phyloP scores from a whole-genome alignment of 2,797 vertebrate genomes.

The Hydrophis major region DNA sequence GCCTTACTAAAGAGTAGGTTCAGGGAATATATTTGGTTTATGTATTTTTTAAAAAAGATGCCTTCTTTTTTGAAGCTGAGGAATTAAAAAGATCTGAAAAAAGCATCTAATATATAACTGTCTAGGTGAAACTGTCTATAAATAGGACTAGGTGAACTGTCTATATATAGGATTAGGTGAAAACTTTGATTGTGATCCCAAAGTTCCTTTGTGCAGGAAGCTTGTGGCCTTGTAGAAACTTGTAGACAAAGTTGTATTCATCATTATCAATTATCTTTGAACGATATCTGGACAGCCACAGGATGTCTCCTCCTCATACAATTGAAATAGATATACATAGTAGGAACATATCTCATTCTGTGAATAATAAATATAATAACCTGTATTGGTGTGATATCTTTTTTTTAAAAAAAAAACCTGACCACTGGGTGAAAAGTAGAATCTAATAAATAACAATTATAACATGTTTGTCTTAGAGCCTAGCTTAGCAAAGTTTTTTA shows the following conservation, averaged over 20 bases:
- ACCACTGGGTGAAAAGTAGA: background rate
- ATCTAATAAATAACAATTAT: background rate
- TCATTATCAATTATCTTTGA: background rate
- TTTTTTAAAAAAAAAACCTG: background rate
- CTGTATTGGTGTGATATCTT: background rate
- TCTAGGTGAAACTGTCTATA: background rate
- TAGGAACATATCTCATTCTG: background rate
- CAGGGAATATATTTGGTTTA: background rate
- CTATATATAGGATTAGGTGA: background rate
- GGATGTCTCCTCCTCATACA: background rate
- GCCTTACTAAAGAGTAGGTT: background rate
- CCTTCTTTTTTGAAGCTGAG: background rate
- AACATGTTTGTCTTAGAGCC: background rate
- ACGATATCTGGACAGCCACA: background rate
- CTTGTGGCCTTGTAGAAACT: background rate
- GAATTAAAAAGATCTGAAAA: background rate
- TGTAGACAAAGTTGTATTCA: background rate
- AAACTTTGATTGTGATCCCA: background rate
- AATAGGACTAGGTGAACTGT: background rate
- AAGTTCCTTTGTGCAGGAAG: background rate
- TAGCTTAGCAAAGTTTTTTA: conserved; percentile 1
- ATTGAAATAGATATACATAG: background rate
- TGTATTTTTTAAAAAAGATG: background rate
- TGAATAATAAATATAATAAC: background rate
- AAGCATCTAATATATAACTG: background rate